Evolutionary conservation across 1,140 invertebrate species (phyloP).

Genomic region (Drosophila aff.): DNA sequence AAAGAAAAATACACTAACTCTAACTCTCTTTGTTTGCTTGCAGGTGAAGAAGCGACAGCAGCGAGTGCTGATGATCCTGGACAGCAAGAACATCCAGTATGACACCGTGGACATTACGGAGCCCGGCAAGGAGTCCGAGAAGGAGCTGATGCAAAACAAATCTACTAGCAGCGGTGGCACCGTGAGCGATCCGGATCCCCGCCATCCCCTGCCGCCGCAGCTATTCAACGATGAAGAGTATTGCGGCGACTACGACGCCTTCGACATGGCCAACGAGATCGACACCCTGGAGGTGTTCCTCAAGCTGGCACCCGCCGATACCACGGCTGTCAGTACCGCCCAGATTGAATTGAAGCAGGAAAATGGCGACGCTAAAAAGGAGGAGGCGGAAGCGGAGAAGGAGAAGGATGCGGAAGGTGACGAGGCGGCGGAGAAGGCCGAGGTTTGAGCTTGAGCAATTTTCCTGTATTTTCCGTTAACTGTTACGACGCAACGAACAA

Average conservation of each 20-base stretch:
- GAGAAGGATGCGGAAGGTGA: slow-evolving; percentile 63
- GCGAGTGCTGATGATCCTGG: slow-evolving; percentile 95
- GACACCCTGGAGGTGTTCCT: slow-evolving; percentile 95
- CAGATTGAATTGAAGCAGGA: slow-evolving; percentile 85
- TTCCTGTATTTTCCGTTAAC: slow-evolving; percentile 73
- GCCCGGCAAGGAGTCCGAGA: slow-evolving; percentile 93
- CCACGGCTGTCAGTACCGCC: slow-evolving; percentile 84
- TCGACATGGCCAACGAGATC: slow-evolving; percentile 96
- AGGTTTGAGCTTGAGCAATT: slow-evolving; percentile 76
- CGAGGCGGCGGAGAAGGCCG: slow-evolving; percentile 63
- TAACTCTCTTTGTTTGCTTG: background rate
- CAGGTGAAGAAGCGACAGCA: slow-evolving; percentile 98
- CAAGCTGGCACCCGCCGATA: slow-evolving; percentile 87
- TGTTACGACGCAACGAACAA: slow-evolving; percentile 62
- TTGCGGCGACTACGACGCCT: slow-evolving; percentile 97
- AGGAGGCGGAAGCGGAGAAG: slow-evolving; percentile 53
- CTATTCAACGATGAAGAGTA: slow-evolving; percentile 97
- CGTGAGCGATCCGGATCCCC: slow-evolving; percentile 87
- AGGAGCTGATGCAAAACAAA: slow-evolving; percentile 96
- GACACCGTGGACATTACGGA: slow-evolving; percentile 96
- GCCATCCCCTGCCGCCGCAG: slow-evolving; percentile 94
- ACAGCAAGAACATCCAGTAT: slow-evolving; percentile 95
- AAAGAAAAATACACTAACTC: background rate
- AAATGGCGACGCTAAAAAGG: slow-evolving; percentile 68
- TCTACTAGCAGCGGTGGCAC: slow-evolving; percentile 91